These are phyloP conservation scores for Lithobates pipiens DNA, from an alignment of 2,797 vertebrate genomes.

Conservation along the genomic window DNA sequence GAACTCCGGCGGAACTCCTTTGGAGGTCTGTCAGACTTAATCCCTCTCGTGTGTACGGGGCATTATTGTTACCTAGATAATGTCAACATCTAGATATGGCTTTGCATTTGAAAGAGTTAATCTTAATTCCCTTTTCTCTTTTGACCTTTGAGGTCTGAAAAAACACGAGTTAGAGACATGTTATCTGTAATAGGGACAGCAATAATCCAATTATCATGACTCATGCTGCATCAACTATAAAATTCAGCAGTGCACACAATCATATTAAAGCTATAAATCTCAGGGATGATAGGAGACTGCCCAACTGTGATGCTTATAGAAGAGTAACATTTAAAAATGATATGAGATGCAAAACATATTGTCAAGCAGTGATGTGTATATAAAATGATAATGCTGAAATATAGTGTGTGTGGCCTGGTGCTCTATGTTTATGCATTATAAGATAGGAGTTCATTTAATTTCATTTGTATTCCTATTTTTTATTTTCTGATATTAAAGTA, in stretches of 20 bases:
- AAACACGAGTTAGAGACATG: conserved; percentile 50
- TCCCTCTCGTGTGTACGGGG: too few species aligned
- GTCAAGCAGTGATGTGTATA: conserved; percentile 2
- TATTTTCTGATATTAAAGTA: conserved; percentile 19
- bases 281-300: conserved; percentile 20
- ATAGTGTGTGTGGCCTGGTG: background rate
- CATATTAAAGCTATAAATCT: conserved; percentile 58
- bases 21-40: too few species aligned
- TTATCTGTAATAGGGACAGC: conserved; percentile 52
- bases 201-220: conserved; percentile 58
- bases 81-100: background rate
- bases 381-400: conserved; percentile 1
- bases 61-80: background rate
- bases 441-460: conserved; percentile 17
- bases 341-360: conserved; percentile 29
- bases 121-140: conserved; percentile 1
- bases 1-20: too few species aligned
- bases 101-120: conserved; percentile 27
- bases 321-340: conserved; percentile 25
- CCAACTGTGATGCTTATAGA: conserved; percentile 23
- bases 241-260: conserved; percentile 54
- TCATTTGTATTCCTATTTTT: conserved; percentile 12
- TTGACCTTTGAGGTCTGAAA: conserved; percentile 47
- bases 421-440: conserved; percentile 3
- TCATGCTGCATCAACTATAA: conserved; percentile 52